A percentile compares a stretch with the other conserved stretches of the same genome.
Conservation (phyloP, 1,140 invertebrate species). For the Papilio helenus region DNA sequence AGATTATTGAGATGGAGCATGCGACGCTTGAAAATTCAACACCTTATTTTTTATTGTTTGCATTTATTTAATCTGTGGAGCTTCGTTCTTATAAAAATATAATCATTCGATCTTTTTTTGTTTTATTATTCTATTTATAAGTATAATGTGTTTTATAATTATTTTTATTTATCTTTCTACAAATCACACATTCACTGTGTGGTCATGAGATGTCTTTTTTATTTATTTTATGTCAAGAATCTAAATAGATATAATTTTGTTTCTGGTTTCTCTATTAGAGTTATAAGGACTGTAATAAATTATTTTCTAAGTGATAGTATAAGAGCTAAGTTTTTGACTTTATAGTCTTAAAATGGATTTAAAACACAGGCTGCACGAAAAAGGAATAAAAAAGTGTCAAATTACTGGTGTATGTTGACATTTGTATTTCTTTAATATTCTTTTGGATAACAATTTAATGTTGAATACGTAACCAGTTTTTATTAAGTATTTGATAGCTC, state of each 20-base stretch:
- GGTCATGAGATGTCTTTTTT: not conserved
- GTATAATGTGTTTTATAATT: not conserved
- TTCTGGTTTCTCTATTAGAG: not conserved
- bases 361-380: not conserved
- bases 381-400: not conserved
- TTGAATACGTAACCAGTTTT: not conserved
- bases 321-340: no score
- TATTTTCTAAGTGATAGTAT: not conserved
- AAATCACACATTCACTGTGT: constrained; percentile 12
- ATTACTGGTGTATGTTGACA: not conserved
- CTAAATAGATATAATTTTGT: not conserved
- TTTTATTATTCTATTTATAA: not conserved
- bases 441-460: not conserved
- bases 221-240: not conserved
- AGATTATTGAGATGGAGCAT: constrained; percentile 67
- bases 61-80: constrained; percentile 11
- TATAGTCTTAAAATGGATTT: not conserved
- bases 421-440: not conserved
- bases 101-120: constrained; percentile 4
- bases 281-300: not conserved
- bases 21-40: constrained; percentile 49
- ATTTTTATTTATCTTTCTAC: not conserved
- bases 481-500: constrained; percentile 72
- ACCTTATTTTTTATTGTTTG: constrained; percentile 49
- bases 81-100: not conserved